Conservation (phyloP, 2,888 invertebrate genomes). For the Cepaea hortensis region DNA sequence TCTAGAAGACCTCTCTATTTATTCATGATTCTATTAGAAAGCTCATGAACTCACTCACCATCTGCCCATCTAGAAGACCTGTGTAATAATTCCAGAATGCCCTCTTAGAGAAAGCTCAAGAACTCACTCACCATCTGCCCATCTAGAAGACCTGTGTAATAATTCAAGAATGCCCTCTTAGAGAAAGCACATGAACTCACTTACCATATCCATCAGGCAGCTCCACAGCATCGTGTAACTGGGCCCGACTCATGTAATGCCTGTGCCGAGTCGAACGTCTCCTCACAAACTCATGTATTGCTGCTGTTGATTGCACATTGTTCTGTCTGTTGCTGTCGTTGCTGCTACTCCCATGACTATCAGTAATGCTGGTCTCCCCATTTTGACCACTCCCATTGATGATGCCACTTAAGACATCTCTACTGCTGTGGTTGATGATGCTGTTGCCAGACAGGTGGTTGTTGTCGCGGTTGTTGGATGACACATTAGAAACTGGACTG, state of each 20-base stretch:
- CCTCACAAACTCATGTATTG: constrained; percentile 59
- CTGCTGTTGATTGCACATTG: constrained; percentile 52
- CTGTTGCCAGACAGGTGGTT: constrained; percentile 22
- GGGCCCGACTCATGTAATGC: constrained; percentile 77
- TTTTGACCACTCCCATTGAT: constrained; percentile 40
- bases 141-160: too few species aligned
- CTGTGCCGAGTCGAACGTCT: constrained; percentile 76
- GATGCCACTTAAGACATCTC: constrained; percentile 11
- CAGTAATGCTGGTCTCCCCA: constrained; percentile 54
- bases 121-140: too few species aligned
- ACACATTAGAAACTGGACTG: constrained; percentile 43
- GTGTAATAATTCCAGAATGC: too few species aligned
- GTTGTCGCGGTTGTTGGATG: constrained; percentile 48
- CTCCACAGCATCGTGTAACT: constrained; percentile 80
- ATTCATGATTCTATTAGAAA: too few species aligned
- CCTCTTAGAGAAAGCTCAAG: too few species aligned
- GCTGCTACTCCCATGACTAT: constrained; percentile 37
- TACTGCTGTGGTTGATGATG: constrained; percentile 30
- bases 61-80: too few species aligned
- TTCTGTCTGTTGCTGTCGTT: constrained; percentile 31
- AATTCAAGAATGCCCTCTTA: too few species aligned
- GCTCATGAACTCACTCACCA: too few species aligned
- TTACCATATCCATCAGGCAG: constrained; percentile 92
- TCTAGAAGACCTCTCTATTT: too few species aligned
- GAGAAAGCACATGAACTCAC: constrained; percentile 48